Base-by-base conservation (phyloP, 2,797 vertebrate genomes). In the Pangasius djambal region DNA sequence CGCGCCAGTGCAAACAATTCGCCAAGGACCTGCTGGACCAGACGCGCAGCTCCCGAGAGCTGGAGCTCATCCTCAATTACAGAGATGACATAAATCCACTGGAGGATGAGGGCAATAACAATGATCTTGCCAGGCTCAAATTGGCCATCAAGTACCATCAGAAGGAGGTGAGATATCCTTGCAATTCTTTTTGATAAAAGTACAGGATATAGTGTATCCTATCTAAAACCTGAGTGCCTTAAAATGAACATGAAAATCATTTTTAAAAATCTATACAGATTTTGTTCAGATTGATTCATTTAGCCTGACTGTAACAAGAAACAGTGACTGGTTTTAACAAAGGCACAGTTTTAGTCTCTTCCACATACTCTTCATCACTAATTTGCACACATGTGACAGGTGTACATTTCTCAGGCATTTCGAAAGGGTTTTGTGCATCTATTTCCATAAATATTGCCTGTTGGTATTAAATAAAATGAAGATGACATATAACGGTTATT, bases 11-110 rank as follows among this genome's bases (percentile, higher is more conserved):
- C 91, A 99, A 99, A 92, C 97, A 98, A 91, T 99, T 99, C 90
- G 98, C 98, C 65, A 99, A 99, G 95, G 97, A 99, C 94, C 97
- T 99, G 6, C 93, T 99, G 92, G 98, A 99, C 94, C 98, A 99
- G 95, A 99, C 98, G 0, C 95, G 98, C 72, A 99, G 98, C 95
- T 99, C 98, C 90, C 96, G 98, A 92, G 98, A 99, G 94, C 96
- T 99, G 90, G 97, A 99, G 96, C 97, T 99, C 96, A 98, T 99
- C 94, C 98, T 99, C 88, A 99, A 99, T 95, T 99, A 98, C 94
- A 96, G 96, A 90, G 98, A 99, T 20, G 97, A 99, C 92, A 95
- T 94, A 79, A 97, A 96, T 90, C 93, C 97, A 67, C 92, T 99
- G 92, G 98, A 98, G 89, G 98, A 98, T 83, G 97, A 98, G 91